These are phyloP conservation scores for Cremastinae sp. DNA, from an alignment of 2,888 invertebrate genomes.

Conservation along the genomic window DNA sequence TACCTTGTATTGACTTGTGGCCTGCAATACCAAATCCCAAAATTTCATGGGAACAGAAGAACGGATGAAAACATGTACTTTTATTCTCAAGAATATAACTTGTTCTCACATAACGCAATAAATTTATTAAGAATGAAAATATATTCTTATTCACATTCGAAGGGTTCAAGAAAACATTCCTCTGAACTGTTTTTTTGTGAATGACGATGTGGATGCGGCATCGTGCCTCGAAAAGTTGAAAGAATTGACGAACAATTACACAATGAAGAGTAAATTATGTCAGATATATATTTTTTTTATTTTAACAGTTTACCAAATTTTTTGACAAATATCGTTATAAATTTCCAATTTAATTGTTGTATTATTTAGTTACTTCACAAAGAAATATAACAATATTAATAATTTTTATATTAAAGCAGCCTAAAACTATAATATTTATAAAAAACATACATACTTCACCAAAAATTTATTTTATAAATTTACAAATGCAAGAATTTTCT, in stretches of 20 bases:
- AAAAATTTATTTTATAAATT: too few relatives aligned
- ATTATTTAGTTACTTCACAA: too few relatives aligned
- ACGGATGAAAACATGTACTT: conserved; percentile 61
- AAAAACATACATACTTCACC: too few relatives aligned
- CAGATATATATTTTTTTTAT: too few relatives aligned
- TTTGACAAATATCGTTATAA: too few relatives aligned
- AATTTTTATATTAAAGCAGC: too few relatives aligned
- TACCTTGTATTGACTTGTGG: conserved; percentile 77
- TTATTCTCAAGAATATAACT: background rate
- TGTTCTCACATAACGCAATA: conserved; percentile 67
- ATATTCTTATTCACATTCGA: background rate
- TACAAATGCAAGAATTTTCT: too few relatives aligned
- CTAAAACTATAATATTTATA: too few relatives aligned
- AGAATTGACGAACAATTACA: conserved; percentile 63
- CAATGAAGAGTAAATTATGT: conserved; percentile 63
- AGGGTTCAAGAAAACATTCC: conserved; percentile 78
- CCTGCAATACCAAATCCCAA: conserved; percentile 68
- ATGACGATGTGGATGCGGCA: conserved; percentile 82
- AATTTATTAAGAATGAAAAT: conserved; percentile 64
- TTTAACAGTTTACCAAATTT: too few relatives aligned
- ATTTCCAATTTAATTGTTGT: too few relatives aligned
- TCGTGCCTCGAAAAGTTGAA: conserved; percentile 70
- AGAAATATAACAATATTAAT: too few relatives aligned
- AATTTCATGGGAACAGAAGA: conserved; percentile 56
- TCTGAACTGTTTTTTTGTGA: conserved; percentile 84